Conservation (phyloP, 2,888 invertebrate genomes). For the Taenaris catops region DNA sequence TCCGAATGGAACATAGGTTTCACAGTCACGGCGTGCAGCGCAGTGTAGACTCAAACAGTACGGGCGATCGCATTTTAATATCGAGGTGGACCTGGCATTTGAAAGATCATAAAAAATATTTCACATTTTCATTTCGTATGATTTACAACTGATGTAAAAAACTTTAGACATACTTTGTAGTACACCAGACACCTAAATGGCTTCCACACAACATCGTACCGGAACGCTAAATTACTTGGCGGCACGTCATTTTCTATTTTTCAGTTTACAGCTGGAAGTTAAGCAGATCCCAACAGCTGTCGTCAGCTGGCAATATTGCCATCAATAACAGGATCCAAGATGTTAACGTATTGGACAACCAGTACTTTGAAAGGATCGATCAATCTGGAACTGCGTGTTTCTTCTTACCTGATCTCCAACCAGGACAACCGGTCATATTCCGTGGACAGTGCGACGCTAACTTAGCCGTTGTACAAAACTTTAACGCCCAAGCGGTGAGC, state of each 20-base stretch:
- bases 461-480: constrained; percentile 38
- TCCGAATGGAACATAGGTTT: no score
- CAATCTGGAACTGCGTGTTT: constrained; percentile 47
- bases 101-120: no score
- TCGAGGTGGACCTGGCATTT: no score
- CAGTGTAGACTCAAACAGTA: no score
- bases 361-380: constrained; percentile 39
- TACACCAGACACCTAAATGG: not conserved
- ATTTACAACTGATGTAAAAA: no score
- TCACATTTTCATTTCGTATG: no score
- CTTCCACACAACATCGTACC: no score
- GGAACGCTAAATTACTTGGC: no score
- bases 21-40: no score
- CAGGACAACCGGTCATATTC: constrained; percentile 39
- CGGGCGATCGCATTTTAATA: no score
- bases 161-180: no score
- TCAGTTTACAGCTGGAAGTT: constrained; percentile 60
- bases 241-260: constrained; percentile 17
- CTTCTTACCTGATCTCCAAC: constrained; percentile 39
- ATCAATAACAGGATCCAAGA: constrained; percentile 35
- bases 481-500: constrained; percentile 37
- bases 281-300: constrained; percentile 38
- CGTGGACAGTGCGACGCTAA: constrained; percentile 45
- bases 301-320: constrained; percentile 26
- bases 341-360: constrained; percentile 37